Base-by-base conservation (phyloP, 2,113 vertebrate species). In the Neodontobutis hainanensis region DNA sequence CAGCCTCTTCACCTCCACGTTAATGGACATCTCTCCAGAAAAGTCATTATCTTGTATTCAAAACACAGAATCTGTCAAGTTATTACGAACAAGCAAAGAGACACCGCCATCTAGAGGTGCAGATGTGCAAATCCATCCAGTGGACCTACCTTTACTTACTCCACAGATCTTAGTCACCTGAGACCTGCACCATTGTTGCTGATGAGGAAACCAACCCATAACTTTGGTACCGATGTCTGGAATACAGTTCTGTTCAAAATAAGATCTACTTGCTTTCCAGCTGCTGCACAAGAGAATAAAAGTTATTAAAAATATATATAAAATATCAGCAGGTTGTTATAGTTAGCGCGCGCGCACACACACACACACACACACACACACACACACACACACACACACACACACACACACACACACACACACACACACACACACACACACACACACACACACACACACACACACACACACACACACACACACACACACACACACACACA, bases 141-240 rank as follows among this genome's bases (percentile, higher is more conserved):
- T 5, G 2, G 46, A 70, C 87, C 68, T 57, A 92, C 92, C 89
- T 83, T 14, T 67, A 63, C 77, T 85, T 5, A 91, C 70, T 4
- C 89, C 91, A 72, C 87, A 91, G 58, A 93, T 92, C 77, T 86
- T 92, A 3, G 76, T 72, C 73, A 93, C 92, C 80, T 85, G 87
- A 71, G 75, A 77, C 32, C 92, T 87, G 76, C 85, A 89, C 92
- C 92, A 93, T 56, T 85, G 79, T 71, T 88, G 58, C 11, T 83
- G 81, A 49, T 86, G 50, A 3, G 85, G 56, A 60, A 91, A 83
- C 89, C 89, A 91, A 40, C 77, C 87, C 59, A 91, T 71, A 44
- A 92, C 90, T 16, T 77, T 65, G 44, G 80, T 59, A 49, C 91
- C 91, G 42, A 92, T 90, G 73, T 90, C 89, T 75, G 92, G 92